A percentile compares a stretch with the other conserved stretches of the same genome.
These are phyloP conservation scores for Empidonax alnorum DNA, from an alignment of 2,113 vertebrate species.

Conservation along the genomic window DNA sequence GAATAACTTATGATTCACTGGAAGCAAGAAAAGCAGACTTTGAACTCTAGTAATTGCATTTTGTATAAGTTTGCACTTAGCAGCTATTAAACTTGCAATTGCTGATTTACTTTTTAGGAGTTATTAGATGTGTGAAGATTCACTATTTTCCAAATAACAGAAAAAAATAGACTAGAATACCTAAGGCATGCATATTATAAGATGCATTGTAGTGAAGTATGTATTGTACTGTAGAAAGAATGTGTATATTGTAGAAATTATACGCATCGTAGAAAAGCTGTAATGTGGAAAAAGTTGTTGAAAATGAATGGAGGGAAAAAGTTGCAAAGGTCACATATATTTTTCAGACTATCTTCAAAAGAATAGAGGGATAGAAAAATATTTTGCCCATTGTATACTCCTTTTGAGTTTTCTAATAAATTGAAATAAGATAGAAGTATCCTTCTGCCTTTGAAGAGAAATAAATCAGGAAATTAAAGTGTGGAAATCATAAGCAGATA, in stretches of 20 bases:
- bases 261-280: background rate
- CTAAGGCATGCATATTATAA: background rate
- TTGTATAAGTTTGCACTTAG: background rate
- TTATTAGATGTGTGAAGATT: background rate
- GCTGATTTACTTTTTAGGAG: background rate
- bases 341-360: background rate
- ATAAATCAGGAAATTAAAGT: background rate
- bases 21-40: background rate
- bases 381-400: background rate
- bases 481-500: background rate
- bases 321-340: background rate
- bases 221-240: background rate
- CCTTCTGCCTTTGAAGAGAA: background rate
- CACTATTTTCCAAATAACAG: background rate
- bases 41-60: conserved; percentile 5
- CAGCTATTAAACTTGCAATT: background rate
- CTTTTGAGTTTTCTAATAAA: background rate
- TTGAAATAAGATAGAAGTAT: background rate
- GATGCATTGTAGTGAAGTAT: background rate
- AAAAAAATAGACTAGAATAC: background rate
- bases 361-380: background rate
- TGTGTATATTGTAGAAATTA: background rate
- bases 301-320: fast-evolving
- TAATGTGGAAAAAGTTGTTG: background rate
- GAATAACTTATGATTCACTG: conserved; percentile 13